Conservation (phyloP, 2,797 vertebrate species). For the Calcarius lapponicus region DNA sequence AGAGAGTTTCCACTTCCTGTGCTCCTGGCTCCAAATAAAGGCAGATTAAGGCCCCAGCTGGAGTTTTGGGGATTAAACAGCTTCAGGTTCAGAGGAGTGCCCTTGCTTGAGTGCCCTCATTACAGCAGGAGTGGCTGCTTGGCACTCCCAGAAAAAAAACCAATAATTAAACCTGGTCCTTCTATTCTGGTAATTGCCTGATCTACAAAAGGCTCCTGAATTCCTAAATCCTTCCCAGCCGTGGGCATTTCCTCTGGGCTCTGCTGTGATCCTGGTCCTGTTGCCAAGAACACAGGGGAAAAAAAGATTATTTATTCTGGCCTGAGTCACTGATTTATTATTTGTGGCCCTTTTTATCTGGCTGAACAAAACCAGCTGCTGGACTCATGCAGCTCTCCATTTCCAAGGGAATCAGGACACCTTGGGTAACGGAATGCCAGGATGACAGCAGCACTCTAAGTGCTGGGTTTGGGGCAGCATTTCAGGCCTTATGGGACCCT, state of each 20-base stretch:
- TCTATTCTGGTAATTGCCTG: background rate
- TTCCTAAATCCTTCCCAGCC: background rate
- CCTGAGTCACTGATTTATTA: background rate
- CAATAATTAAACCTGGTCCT: background rate
- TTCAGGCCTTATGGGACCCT: fast-evolving
- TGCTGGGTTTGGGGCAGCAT: background rate
- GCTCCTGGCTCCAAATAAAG: background rate
- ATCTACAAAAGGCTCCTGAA: constrained; percentile 15
- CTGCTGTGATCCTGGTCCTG: background rate
- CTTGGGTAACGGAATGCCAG: background rate
- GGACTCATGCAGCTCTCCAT: background rate
- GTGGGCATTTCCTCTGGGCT: background rate
- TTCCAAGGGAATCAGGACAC: background rate
- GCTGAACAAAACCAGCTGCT: background rate
- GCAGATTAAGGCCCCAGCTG: background rate
- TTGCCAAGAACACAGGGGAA: background rate
- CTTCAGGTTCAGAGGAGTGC: background rate
- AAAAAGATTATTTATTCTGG: background rate
- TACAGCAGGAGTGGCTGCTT: background rate
- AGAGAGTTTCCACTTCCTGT: background rate
- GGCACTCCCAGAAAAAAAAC: background rate
- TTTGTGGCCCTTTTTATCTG: background rate
- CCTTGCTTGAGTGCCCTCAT: background rate
- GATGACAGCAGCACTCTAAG: background rate
- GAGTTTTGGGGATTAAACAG: background rate